Conservation (phyloP, 2,113 vertebrate genomes). For the Tyto alba region DNA sequence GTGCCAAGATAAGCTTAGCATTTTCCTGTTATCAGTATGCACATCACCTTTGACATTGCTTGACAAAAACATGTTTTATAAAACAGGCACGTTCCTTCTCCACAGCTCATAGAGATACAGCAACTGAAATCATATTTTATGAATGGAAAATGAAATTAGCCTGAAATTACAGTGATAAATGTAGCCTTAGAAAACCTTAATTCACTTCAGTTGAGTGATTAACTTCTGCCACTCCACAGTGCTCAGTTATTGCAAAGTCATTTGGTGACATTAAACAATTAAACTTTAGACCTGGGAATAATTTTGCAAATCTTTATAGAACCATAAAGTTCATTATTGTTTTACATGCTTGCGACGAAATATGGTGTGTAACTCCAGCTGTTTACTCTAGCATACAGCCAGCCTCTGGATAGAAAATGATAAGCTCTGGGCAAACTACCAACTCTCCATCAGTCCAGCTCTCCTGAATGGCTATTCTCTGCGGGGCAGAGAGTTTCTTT, state of each 20-base stretch:
- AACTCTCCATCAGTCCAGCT: constrained; percentile 9
- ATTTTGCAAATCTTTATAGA: constrained; percentile 69
- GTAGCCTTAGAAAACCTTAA: constrained; percentile 70
- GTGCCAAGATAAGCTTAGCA: not conserved
- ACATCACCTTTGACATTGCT: not conserved
- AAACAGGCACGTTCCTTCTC: constrained; percentile 12
- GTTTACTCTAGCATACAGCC: constrained; percentile 50
- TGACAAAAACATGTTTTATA: not conserved
- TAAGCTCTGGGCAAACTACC: constrained; percentile 54
- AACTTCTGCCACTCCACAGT: constrained; percentile 68
- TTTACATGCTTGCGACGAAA: constrained; percentile 39
- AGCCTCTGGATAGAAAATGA: constrained; percentile 14
- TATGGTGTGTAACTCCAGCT: constrained; percentile 41
- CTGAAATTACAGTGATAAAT: constrained; percentile 70
- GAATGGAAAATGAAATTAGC: constrained; percentile 64
- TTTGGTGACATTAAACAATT: constrained; percentile 73
- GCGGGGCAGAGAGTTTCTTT: constrained; percentile 34
- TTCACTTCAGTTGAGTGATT: constrained; percentile 70
- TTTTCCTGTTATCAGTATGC: not conserved
- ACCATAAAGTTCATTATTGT: constrained; percentile 62
- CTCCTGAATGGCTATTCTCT: constrained; percentile 1
- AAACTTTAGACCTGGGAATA: constrained; percentile 69
- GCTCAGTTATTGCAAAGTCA: constrained; percentile 69
- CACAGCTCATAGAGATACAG: not conserved
- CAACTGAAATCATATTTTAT: constrained; percentile 63